These are phyloP conservation scores for Calypte anna DNA, from an alignment of 2,113 vertebrate species.

Conservation along the genomic window DNA sequence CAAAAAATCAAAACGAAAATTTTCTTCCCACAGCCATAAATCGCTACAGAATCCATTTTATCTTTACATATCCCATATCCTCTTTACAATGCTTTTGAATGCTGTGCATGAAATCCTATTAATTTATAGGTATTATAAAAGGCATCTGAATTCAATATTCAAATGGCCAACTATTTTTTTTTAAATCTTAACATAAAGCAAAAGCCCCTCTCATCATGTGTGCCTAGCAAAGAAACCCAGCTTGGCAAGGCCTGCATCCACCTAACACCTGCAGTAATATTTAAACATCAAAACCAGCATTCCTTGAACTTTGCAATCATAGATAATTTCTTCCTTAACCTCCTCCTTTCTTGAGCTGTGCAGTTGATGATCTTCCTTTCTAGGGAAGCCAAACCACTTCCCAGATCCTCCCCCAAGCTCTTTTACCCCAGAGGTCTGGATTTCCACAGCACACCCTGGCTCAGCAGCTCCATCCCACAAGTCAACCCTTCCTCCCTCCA, in stretches of 20 bases:
- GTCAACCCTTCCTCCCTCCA: neutral
- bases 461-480: neutral
- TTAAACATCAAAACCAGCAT: neutral
- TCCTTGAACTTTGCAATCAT: neutral
- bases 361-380: neutral
- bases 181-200: neutral
- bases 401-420: neutral
- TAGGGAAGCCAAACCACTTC: neutral
- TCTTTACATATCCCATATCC: conserved; percentile 46
- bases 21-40: conserved; percentile 41
- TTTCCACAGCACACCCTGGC: neutral
- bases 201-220: neutral
- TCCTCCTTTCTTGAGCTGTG: neutral
- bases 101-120: conserved; percentile 57
- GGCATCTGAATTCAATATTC: conserved; percentile 45
- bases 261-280: neutral
- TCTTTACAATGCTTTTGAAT: conserved; percentile 53
- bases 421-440: accelerated
- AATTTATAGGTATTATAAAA: conserved; percentile 61
- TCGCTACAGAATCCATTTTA: conserved; percentile 54
- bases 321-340: neutral
- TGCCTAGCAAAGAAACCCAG: neutral
- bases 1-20: conserved; percentile 40
- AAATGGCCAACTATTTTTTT: neutral
- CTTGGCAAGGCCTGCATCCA: neutral